Base-by-base conservation (phyloP, 2,797 vertebrate genomes). In the Odontamblyopus lacepedii region DNA sequence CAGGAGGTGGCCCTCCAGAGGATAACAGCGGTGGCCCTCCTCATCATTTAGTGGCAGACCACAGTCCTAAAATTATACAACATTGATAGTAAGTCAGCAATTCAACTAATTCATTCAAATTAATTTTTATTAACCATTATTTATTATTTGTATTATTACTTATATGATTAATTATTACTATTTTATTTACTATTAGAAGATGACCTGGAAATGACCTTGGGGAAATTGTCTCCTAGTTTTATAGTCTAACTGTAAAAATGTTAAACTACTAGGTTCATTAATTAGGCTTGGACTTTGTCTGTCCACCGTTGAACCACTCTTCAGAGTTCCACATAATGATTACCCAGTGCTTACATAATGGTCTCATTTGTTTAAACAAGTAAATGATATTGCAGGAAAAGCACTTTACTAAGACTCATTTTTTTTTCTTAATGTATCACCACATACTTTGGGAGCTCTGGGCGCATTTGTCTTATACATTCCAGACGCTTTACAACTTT, bases 1-100 rank as follows among this genome's bases (percentile, higher is more conserved):
- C 63, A 99, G 95, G 82, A 99, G 92, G 88, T 97, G 98, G 19
- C 95, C 94, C 32, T 97, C 96, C 69, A 99, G 90, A 0, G 98
- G 98, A 74, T 98, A 99, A 94, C 98, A 99, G 6, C 97, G 97
- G 77, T 95, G 96, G 60, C 96, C 96, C 64, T 98, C 97, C 72
- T 99, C 97, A 12, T 98, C 98, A 0, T 98, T 99, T 73, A 99
- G 93, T 94, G 98, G 97, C 67, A 99, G 95, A 70, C 95, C 92
- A 32, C 98, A 99, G 78, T 99, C 98, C 98, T 99, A 55, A 61
- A 0, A 56, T 27, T 63, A 29, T 0, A 29, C 32, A 2, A 77
- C 3, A 12, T 44, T 71, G 18, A 76, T 0, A 66, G 27, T 67
- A 41, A 53, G 16, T 26, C 72, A 71, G 27, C 16, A 4, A 35